Evolutionary conservation across 2,113 vertebrate genomes (phyloP).

Genomic region (Alaudala cheleensis): DNA sequence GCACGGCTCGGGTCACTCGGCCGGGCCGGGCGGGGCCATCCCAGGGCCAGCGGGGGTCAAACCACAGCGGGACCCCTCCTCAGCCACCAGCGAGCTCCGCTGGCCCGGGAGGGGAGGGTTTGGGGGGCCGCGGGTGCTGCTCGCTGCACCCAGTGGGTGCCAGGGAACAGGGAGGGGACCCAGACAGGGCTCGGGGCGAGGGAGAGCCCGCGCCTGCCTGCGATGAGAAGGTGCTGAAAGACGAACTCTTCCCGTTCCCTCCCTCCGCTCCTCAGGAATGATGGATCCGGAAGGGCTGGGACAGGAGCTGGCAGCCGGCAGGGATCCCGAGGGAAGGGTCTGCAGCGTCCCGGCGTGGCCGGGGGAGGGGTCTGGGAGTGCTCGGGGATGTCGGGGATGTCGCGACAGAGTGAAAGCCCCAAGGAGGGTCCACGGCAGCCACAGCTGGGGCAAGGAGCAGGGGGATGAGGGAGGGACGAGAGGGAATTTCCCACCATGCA

Average conservation of each 20-base stretch:
- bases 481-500: slow-evolving; percentile 41
- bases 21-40: not conserved
- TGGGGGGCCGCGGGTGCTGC: not conserved
- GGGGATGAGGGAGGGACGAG: not conserved
- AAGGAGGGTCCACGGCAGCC: accelerated
- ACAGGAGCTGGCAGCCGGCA: not conserved
- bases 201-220: slow-evolving; percentile 16
- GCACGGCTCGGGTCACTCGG: not conserved
- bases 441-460: not conserved
- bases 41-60: accelerated
- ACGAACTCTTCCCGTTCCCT: not conserved
- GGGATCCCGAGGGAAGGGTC: not conserved
- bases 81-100: too few relatives aligned
- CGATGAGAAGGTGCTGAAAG: slow-evolving; percentile 52
- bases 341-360: accelerated
- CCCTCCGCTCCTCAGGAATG: not conserved
- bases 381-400: accelerated
- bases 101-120: accelerated
- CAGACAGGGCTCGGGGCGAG: slow-evolving; percentile 41
- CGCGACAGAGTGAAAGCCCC: accelerated
- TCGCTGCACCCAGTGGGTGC: not conserved
- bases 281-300: not conserved
- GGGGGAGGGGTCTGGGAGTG: not conserved
- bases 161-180: slow-evolving; percentile 55
- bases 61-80: accelerated